phyloP scores from a whole-genome alignment of 1,140 invertebrate genomes.

The silkworm (Bombyx mori) region DNA sequence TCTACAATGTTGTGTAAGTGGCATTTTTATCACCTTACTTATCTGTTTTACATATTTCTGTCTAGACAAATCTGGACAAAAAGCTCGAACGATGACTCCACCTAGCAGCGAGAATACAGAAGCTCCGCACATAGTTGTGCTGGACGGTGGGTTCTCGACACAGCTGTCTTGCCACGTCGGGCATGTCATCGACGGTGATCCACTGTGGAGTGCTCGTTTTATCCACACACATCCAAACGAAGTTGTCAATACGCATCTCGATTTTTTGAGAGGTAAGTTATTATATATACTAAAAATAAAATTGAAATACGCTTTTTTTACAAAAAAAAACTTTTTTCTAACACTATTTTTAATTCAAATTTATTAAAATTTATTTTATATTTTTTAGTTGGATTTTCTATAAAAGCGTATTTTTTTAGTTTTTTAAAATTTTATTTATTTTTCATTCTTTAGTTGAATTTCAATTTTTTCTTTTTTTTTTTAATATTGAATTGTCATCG shows the following conservation, averaged over 20 bases:
- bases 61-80: conserved; percentile 2
- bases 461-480: no score
- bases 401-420: no score
- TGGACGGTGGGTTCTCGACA: conserved; percentile 86
- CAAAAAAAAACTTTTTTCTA: not conserved
- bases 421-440: no score
- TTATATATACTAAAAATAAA: not conserved
- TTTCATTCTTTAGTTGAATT: no score
- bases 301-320: not conserved
- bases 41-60: no score
- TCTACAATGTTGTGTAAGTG: no score
- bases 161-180: conserved; percentile 81
- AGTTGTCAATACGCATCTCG: conserved; percentile 82
- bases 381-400: no score
- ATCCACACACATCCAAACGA: conserved; percentile 79
- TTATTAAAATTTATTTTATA: no score
- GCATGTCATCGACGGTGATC: conserved; percentile 79
- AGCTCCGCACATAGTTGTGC: conserved; percentile 67
- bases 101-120: conserved; percentile 33
- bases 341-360: no score
- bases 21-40: no score
- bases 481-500: no score
- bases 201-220: conserved; percentile 87
- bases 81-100: conserved; percentile 43
- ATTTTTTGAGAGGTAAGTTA: conserved; percentile 76